These are phyloP conservation scores for Vidua macroura DNA, from an alignment of 2,113 vertebrate genomes.

Conservation along the genomic window DNA sequence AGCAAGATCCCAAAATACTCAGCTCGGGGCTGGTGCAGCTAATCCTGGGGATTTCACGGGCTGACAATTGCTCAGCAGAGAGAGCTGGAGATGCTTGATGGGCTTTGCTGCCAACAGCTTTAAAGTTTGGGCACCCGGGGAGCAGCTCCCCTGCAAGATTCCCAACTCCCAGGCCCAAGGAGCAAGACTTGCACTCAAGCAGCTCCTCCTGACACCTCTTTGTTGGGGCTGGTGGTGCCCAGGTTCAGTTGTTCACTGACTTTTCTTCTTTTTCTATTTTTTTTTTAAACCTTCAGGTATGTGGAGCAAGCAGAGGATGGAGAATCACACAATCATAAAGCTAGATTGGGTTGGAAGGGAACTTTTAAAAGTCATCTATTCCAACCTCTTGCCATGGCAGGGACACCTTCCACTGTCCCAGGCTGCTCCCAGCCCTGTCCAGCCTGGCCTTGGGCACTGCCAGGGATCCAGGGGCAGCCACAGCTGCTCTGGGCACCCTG, in stretches of 20 bases:
- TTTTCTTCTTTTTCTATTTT: not conserved
- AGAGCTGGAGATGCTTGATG: not conserved
- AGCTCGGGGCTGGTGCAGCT: not conserved
- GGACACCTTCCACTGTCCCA: not conserved
- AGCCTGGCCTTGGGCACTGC: accelerated
- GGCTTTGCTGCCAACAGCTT: not conserved
- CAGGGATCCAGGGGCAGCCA: not conserved
- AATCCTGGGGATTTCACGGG: not conserved
- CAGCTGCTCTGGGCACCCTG: too few species aligned
- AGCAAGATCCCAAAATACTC: constrained; percentile 16
- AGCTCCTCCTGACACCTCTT: not conserved
- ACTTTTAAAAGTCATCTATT: not conserved
- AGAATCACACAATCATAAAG: not conserved
- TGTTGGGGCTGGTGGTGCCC: accelerated
- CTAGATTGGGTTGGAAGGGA: not conserved
- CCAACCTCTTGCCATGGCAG: not conserved
- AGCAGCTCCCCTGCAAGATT: not conserved
- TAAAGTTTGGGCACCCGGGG: not conserved
- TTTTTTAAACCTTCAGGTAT: not conserved
- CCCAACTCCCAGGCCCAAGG: not conserved
- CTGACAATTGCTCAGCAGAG: not conserved
- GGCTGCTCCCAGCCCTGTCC: not conserved
- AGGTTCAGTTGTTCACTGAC: not conserved
- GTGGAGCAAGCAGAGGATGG: not conserved
- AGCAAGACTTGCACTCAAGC: not conserved